Conservation (phyloP, 2,888 invertebrate species). For the Oconnorella tubifera region DNA sequence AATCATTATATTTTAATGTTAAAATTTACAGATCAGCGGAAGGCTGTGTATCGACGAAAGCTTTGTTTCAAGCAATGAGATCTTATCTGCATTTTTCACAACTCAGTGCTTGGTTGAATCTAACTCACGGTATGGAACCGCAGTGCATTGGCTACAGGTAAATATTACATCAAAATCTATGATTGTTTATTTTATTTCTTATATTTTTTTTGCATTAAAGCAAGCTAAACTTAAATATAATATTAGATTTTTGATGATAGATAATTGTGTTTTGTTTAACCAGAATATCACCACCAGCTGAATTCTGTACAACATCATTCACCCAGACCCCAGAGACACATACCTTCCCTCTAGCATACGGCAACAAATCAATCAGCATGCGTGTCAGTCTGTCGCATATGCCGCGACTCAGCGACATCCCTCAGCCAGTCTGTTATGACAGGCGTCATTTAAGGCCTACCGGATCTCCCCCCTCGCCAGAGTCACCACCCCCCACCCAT, state of each 20-base stretch:
- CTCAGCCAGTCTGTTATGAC: slow-evolving; percentile 14
- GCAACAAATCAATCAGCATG: slow-evolving; percentile 55
- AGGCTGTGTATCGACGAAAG: slow-evolving; percentile 40
- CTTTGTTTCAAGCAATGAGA: slow-evolving; percentile 81
- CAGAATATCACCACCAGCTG: slow-evolving; percentile 66
- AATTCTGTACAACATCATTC: slow-evolving; percentile 63
- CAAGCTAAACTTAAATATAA: too few species aligned
- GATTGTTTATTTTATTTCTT: too few species aligned
- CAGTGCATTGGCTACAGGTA: slow-evolving; percentile 65
- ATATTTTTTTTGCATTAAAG: too few species aligned
- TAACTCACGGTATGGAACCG: slow-evolving; percentile 56
- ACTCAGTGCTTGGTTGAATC: slow-evolving; percentile 81
- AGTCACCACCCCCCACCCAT: not conserved
- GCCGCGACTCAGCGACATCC: slow-evolving; percentile 15
- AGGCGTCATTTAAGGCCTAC: not conserved
- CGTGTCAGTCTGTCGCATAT: slow-evolving; percentile 44
- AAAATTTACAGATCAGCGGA: slow-evolving; percentile 26
- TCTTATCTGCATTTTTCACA: slow-evolving; percentile 96
- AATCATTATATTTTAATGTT: too few species aligned
- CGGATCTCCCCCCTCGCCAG: not conserved
- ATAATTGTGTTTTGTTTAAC: not conserved
- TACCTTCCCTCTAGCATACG: slow-evolving; percentile 41
- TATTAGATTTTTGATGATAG: not conserved
- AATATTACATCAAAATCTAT: not conserved
- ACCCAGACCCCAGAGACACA: slow-evolving; percentile 48